Conservation (phyloP, 2,888 invertebrate genomes). For the Pandemis cinnamomeana region DNA sequence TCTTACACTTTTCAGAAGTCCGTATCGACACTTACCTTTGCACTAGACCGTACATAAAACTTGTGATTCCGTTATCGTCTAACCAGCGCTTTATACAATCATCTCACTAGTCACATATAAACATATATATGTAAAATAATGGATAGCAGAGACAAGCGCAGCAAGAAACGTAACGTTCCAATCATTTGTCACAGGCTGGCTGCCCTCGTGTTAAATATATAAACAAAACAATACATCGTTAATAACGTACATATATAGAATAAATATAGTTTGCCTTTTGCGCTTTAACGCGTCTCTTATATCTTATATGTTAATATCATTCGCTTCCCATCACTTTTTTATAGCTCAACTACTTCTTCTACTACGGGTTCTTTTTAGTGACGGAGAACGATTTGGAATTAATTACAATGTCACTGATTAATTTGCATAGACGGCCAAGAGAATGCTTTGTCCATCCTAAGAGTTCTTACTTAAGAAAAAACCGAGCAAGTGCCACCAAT, state of each 20-base stretch:
- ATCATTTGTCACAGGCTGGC: constrained; percentile 73
- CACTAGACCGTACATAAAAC: too few species aligned
- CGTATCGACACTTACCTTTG: too few species aligned
- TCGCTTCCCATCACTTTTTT: too few species aligned
- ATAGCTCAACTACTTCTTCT: too few species aligned
- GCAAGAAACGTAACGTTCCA: constrained; percentile 49
- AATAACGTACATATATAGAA: constrained; percentile 35
- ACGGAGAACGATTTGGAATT: neutral
- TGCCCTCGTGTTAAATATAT: constrained; percentile 62
- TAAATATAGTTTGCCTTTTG: neutral
- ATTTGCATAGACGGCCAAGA: too few species aligned
- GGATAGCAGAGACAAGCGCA: constrained; percentile 71
- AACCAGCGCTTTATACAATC: constrained; percentile 50
- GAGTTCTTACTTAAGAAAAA: too few species aligned
- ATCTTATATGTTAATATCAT: neutral
- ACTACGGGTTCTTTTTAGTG: neutral
- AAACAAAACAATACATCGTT: constrained; percentile 48
- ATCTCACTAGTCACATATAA: constrained; percentile 51
- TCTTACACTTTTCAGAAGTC: too few species aligned
- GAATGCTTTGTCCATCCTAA: too few species aligned
- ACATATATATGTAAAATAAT: constrained; percentile 38
- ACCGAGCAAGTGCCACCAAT: too few species aligned
- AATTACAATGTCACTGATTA: neutral
- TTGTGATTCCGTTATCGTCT: neutral
- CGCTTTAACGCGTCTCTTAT: neutral